Evolutionary conservation across 2,797 vertebrate genomes (phyloP).

Genomic region (Eleutherodactylus coqui): DNA sequence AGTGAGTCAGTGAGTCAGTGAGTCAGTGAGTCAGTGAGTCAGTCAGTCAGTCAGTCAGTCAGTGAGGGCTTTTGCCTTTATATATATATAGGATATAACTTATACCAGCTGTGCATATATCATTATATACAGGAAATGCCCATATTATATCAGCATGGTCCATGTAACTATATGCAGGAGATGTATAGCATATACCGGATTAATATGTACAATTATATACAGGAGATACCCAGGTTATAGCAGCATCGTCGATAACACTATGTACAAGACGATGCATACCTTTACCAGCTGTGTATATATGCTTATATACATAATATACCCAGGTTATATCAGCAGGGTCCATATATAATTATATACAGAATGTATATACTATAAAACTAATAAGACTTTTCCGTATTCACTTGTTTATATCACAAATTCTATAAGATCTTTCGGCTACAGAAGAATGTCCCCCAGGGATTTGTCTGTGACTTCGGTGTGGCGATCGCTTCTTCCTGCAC

Average conservation of each 20-base stretch:
- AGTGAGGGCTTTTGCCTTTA: too few relatives aligned
- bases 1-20: too few relatives aligned
- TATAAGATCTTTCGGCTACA: background rate
- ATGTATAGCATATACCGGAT: background rate
- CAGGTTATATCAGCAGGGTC: too few relatives aligned
- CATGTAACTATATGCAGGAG: background rate
- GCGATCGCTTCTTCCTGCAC: background rate
- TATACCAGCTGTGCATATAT: constrained; percentile 5
- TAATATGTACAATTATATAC: background rate
- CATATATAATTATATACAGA: background rate
- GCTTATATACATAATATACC: too few relatives aligned
- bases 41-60: too few relatives aligned
- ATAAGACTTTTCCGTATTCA: too few relatives aligned
- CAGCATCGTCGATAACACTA: too few relatives aligned
- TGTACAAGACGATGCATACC: too few relatives aligned
- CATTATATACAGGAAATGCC: too few relatives aligned
- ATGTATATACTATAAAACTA: background rate
- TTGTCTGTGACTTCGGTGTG: background rate
- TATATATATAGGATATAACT: background rate
- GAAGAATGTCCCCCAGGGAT: background rate
- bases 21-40: too few relatives aligned
- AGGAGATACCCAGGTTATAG: background rate
- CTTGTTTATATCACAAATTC: background rate
- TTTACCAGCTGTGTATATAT: background rate
- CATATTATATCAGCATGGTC: too few relatives aligned